Conservation (phyloP, 2,113 vertebrate genomes). For the Callocephalon fimbriatum region DNA sequence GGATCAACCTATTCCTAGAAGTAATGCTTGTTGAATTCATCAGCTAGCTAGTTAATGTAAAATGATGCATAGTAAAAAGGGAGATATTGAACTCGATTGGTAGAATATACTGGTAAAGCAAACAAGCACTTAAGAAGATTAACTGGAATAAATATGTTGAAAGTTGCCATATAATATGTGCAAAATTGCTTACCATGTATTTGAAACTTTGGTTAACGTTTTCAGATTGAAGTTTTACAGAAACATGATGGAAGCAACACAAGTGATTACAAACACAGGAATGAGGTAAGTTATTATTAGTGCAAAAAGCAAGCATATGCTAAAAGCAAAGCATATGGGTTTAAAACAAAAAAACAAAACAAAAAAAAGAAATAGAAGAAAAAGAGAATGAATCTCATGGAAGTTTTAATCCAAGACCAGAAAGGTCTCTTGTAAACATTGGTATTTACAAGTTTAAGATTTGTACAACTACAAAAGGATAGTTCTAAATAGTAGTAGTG, state of each 20-base stretch:
- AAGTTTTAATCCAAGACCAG: conserved; percentile 66
- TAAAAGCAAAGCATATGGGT: conserved; percentile 77
- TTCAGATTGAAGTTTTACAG: conserved; percentile 69
- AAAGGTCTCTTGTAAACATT: conserved; percentile 78
- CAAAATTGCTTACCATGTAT: conserved; percentile 81
- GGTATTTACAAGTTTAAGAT: conserved; percentile 72
- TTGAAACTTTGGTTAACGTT: conserved; percentile 78
- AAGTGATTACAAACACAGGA: conserved; percentile 77
- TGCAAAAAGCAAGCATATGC: conserved; percentile 85
- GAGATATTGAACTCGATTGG: conserved; percentile 50
- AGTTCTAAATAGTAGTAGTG: conserved; percentile 73
- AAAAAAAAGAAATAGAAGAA: conserved; percentile 32
- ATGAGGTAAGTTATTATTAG: conserved; percentile 82
- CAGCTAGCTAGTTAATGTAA: conserved; percentile 66
- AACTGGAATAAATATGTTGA: conserved; percentile 64
- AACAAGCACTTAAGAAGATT: conserved; percentile 56
- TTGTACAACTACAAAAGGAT: conserved; percentile 73
- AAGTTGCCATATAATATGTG: conserved; percentile 73
- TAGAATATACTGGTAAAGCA: conserved; percentile 66
- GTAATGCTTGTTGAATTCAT: conserved; percentile 68
- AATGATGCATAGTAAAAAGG: conserved; percentile 63
- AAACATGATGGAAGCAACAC: conserved; percentile 74
- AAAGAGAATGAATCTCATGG: conserved; percentile 61
- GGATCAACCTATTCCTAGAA: conserved; percentile 67
- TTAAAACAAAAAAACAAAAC: conserved; percentile 25